Evolutionary conservation across 1,140 invertebrate genomes (phyloP).

Genomic region (Leucophenga varia): DNA sequence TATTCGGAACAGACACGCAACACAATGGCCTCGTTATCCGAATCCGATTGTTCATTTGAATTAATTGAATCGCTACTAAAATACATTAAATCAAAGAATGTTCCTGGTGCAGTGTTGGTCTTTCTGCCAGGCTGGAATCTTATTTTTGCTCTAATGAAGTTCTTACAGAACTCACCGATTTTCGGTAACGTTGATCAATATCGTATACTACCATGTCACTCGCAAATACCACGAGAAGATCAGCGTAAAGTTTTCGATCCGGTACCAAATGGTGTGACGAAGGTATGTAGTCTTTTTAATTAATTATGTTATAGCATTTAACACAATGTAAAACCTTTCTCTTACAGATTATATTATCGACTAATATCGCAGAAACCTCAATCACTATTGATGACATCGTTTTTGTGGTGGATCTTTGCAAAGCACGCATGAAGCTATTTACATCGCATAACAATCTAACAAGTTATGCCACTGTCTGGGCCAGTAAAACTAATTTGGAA

Average conservation of each 20-base stretch:
- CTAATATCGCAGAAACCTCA: constrained; percentile 92
- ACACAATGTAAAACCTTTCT: too few relatives aligned
- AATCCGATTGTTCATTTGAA: constrained; percentile 87
- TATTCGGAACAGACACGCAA: constrained; percentile 67
- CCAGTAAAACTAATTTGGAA: constrained; percentile 86
- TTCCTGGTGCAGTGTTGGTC: constrained; percentile 83
- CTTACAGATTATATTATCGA: constrained; percentile 73
- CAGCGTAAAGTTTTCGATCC: constrained; percentile 84
- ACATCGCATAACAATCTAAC: constrained; percentile 95
- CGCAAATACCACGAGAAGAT: constrained; percentile 86
- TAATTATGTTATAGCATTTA: background rate
- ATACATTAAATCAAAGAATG: constrained; percentile 72
- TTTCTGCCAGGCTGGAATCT: constrained; percentile 95
- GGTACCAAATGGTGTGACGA: constrained; percentile 71
- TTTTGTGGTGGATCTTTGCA: constrained; percentile 93
- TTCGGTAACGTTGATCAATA: constrained; percentile 64
- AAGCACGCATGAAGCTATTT: constrained; percentile 94
- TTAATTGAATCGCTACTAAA: constrained; percentile 79
- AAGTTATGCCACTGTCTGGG: constrained; percentile 92
- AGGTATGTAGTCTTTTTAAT: constrained; percentile 56
- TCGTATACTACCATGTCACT: constrained; percentile 82
- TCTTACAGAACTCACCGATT: constrained; percentile 76
- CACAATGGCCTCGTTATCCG: constrained; percentile 75
- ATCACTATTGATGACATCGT: constrained; percentile 97
- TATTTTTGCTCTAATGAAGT: constrained; percentile 88